Conservation (phyloP, 1,140 invertebrate species). For the Neotoxoptera formosana region DNA sequence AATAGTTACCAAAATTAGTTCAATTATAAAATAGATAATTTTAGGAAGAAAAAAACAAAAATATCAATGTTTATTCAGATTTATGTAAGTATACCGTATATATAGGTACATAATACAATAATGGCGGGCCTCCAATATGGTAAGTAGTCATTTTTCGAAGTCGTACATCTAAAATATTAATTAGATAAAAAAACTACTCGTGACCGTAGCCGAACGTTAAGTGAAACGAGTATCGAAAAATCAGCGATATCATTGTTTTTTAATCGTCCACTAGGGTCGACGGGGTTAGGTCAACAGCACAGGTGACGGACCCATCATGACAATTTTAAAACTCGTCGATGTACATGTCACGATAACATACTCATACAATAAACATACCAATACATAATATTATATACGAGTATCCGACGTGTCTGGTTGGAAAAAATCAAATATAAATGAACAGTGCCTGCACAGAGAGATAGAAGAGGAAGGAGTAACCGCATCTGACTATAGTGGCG, state of each 20-base stretch:
- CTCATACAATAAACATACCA: neutral
- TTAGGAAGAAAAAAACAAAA: neutral
- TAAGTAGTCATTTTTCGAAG: neutral
- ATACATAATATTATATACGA: too few relatives aligned
- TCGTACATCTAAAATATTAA: neutral
- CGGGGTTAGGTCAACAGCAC: neutral
- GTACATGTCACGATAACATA: neutral
- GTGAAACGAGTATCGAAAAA: neutral
- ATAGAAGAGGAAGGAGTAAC: neutral
- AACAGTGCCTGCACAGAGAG: neutral
- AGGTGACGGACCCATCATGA: neutral
- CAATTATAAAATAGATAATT: neutral
- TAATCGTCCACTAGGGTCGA: neutral
- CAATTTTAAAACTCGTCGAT: neutral
- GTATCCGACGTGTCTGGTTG: neutral
- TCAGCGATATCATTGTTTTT: slow-evolving; percentile 3
- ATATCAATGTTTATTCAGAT: neutral
- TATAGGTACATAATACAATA: neutral
- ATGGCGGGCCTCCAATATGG: neutral
- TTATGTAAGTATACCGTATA: neutral
- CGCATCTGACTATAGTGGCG: neutral
- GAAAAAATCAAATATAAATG: neutral
- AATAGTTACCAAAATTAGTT: neutral
- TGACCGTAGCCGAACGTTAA: neutral
- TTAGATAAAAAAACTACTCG: neutral